phyloP scores from a whole-genome alignment of 2,113 vertebrate species.

The Rhynchopsitta pachyrhyncha region DNA sequence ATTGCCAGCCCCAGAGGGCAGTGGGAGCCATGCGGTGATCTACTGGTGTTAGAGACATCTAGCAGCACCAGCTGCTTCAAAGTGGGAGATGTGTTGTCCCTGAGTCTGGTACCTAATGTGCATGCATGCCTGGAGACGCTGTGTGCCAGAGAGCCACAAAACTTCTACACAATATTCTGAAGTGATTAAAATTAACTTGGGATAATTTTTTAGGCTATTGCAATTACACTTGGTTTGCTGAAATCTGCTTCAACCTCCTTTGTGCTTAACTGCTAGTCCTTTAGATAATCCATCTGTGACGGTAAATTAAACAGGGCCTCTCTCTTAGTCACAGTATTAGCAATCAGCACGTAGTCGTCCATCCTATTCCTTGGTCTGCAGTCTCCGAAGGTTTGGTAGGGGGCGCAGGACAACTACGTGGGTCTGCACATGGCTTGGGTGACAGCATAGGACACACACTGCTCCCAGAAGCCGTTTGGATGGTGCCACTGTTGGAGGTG shows the following conservation, averaged over 20 bases:
- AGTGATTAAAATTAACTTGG: neutral
- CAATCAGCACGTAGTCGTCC: no score
- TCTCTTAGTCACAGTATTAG: neutral
- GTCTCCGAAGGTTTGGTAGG: fast-evolving
- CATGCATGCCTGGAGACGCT: neutral
- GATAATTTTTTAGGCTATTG: neutral
- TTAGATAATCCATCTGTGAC: neutral
- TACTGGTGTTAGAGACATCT: neutral
- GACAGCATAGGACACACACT: neutral
- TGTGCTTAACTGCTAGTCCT: neutral
- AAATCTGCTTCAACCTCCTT: neutral
- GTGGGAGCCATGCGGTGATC: neutral
- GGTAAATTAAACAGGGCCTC: neutral
- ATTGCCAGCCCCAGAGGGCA: neutral
- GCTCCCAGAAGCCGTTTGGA: neutral
- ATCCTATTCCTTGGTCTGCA: neutral
- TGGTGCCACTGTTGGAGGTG: neutral
- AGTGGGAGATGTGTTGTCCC: neutral
- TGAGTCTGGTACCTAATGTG: neutral
- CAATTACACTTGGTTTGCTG: neutral
- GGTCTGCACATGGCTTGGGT: fast-evolving
- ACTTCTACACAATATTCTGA: neutral
- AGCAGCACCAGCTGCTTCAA: neutral
- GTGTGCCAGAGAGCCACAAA: neutral
- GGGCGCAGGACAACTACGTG: fast-evolving